Base-by-base conservation (phyloP, 2,113 vertebrate species). In the Lampris megalopsis region DNA sequence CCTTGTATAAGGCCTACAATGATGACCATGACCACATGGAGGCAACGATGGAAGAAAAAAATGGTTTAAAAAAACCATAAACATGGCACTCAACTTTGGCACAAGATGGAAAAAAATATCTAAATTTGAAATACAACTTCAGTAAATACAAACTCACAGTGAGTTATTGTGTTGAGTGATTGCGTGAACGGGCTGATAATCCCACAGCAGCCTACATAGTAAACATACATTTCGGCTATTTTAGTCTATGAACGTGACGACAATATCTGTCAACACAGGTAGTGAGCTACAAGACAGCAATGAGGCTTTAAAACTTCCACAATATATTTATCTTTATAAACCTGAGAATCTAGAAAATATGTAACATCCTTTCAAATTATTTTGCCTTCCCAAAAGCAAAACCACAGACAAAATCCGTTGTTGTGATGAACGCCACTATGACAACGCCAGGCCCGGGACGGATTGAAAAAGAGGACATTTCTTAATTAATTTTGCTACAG, bases 31-130 rank as follows among this genome's bases (percentile, higher is more conserved):
- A 41, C 62, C 43, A 7, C 5, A 24, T 52, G 13, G 36, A 50
- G 48, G 68, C 58, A n/a, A 42, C 7, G 13, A 40, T 3, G 24
- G 50, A 49, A 36, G 68, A 69, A 65, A 42, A 74, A 71, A 63
- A 71, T n/a, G 63, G 24, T 24, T 1, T 1, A 49, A 59, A 59
- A 10, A 45, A 53, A 50, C 3, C 53, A 36, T n/a, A 57, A 80
- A 86, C 71, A 81, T 89, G 84, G 87, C 85, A 88, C 85, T 84
- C 10, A 68, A 74, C 75, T 91, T 93, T 91, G 92, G 89, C 91
- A 91, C 88, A 66, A 82, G 69, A 84, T 78, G 74, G 52, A 82
- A 89, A 81, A 40, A 13, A 75, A 56, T 37, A 79, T 57, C 49
- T 67, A 41, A 71, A 73, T 7, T 41, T 71, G 56, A 79, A 68